Conservation (phyloP, 2,888 invertebrate species). For the Esperia sulphurella region DNA sequence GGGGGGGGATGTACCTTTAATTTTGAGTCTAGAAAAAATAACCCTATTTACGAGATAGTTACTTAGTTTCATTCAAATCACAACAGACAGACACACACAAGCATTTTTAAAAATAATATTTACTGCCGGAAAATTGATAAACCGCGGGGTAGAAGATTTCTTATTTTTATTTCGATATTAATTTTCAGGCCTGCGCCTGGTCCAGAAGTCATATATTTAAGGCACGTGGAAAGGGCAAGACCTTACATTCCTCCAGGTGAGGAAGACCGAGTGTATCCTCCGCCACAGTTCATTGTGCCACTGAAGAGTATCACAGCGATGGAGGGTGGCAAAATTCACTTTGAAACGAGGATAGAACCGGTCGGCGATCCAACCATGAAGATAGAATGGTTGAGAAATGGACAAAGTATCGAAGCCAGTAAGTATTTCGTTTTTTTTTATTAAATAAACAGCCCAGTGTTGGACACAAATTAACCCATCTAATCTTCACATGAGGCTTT, state of each 20-base stretch:
- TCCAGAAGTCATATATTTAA: slow-evolving; percentile 95
- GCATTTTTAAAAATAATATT: too few species aligned
- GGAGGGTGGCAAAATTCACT: slow-evolving; percentile 96
- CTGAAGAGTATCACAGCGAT: slow-evolving; percentile 88
- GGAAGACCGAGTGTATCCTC: slow-evolving; percentile 93
- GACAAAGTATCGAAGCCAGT: slow-evolving; percentile 95
- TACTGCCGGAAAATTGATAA: too few species aligned
- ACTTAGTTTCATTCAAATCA: too few species aligned
- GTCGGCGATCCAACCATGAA: slow-evolving; percentile 97
- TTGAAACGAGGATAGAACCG: slow-evolving; percentile 98
- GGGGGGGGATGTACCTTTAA: too few species aligned
- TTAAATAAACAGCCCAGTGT: neutral
- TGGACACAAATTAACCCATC: neutral
- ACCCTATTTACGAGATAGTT: too few species aligned
- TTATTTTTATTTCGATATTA: neutral
- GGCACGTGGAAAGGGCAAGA: slow-evolving; percentile 94
- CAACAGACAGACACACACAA: too few species aligned
- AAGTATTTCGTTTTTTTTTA: slow-evolving; percentile 49
- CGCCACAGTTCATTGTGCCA: slow-evolving; percentile 95
- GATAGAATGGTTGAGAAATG: slow-evolving; percentile 97
- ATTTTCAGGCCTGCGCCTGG: slow-evolving; percentile 89
- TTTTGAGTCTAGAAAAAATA: too few species aligned
- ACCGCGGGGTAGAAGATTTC: neutral
- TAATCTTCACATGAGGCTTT: too few species aligned
- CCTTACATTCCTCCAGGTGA: slow-evolving; percentile 89